phyloP scores from a whole-genome alignment of 2,888 invertebrate species.

The Vannuccia rotundouncinata region DNA sequence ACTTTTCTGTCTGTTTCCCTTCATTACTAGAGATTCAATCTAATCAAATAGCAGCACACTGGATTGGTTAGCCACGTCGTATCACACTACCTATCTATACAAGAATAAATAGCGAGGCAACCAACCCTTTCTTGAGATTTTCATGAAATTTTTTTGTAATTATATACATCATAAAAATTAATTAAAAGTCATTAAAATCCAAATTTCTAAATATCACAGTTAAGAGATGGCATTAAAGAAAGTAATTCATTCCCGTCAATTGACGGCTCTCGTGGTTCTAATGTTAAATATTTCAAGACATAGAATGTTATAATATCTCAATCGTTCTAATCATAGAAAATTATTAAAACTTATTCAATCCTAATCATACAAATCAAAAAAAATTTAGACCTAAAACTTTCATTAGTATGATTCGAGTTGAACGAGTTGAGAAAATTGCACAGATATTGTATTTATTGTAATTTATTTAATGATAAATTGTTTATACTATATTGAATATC shows the following conservation, averaged over 20 bases:
- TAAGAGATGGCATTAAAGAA: slow-evolving; percentile 26
- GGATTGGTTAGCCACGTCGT: not conserved
- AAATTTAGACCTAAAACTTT: too few relatives aligned
- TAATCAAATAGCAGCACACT: not conserved
- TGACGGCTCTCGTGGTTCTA: slow-evolving; percentile 24
- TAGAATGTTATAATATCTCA: too few relatives aligned
- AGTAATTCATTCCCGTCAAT: slow-evolving; percentile 26
- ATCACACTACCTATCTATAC: not conserved
- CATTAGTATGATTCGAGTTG: too few relatives aligned
- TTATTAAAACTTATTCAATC: too few relatives aligned
- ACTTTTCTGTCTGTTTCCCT: not conserved
- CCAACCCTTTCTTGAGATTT: slow-evolving; percentile 15
- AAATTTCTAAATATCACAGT: slow-evolving; percentile 9
- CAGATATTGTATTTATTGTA: too few relatives aligned
- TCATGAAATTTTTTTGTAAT: not conserved
- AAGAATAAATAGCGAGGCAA: slow-evolving; percentile 22
- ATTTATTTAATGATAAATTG: too few relatives aligned
- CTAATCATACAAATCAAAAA: too few relatives aligned
- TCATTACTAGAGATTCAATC: not conserved
- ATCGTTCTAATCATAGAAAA: too few relatives aligned
- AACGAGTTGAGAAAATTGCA: too few relatives aligned
- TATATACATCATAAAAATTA: slow-evolving; percentile 26
- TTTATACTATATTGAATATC: too few relatives aligned
- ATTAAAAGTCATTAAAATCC: slow-evolving; percentile 11
- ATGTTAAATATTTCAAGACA: too few relatives aligned